Evolutionary conservation across 1,140 invertebrate genomes (phyloP).

Genomic region (Mercenaria mercenaria): DNA sequence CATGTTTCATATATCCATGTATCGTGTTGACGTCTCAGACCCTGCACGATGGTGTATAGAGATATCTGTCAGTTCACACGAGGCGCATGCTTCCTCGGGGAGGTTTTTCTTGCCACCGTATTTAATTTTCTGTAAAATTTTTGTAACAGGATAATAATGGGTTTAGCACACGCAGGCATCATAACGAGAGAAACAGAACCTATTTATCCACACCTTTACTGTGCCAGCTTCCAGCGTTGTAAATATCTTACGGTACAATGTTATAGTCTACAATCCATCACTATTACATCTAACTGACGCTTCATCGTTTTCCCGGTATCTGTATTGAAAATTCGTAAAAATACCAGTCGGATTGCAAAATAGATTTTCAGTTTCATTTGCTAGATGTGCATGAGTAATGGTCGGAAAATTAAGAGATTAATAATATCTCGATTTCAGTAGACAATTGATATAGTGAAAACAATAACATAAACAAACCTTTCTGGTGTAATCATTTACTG

Average conservation of each 20-base stretch:
- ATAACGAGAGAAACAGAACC: slow-evolving; percentile 31
- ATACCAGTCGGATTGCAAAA: not conserved
- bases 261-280: not conserved
- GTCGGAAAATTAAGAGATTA: not conserved
- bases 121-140: slow-evolving; percentile 58
- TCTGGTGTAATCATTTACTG: not conserved
- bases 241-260: not conserved
- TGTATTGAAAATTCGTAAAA: not conserved
- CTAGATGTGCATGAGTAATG: not conserved
- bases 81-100: not conserved
- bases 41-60: slow-evolving; percentile 46
- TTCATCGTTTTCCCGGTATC: not conserved
- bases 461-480: slow-evolving; percentile 34
- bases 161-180: slow-evolving; percentile 24
- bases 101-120: slow-evolving; percentile 26
- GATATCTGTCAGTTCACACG: slow-evolving; percentile 44
- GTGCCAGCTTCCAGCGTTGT: not conserved
- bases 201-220: slow-evolving; percentile 2
- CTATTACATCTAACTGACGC: not conserved
- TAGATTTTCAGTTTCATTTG: not conserved
- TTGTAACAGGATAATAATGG: slow-evolving; percentile 41
- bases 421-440: not conserved
- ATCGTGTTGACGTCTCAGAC: not conserved
- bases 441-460: not conserved
- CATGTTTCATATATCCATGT: not conserved